phyloP scores from a whole-genome alignment of 2,888 invertebrate genomes.

The Yponomeuta evonymella region DNA sequence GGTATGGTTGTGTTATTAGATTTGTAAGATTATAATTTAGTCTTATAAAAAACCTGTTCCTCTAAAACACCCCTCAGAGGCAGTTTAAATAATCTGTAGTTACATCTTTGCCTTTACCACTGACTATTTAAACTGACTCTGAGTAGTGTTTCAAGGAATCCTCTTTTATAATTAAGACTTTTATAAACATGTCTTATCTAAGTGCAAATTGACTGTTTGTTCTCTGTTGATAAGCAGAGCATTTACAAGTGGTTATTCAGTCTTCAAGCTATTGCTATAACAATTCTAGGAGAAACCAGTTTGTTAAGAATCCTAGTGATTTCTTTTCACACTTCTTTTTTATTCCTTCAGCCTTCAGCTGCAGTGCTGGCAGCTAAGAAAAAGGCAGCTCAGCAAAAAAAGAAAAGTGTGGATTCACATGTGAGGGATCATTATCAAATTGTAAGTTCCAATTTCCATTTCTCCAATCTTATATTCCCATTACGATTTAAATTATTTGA shows the following conservation, averaged over 20 bases:
- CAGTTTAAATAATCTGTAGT: no score
- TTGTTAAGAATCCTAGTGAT: no score
- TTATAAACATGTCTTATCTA: not conserved
- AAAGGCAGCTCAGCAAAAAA: constrained; percentile 78
- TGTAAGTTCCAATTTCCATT: constrained; percentile 52
- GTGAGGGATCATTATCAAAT: constrained; percentile 81
- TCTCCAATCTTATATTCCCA: no score
- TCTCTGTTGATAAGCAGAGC: not conserved
- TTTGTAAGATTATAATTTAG: not conserved
- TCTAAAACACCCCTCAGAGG: no score
- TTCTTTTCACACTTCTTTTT: not conserved
- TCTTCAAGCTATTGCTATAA: not conserved
- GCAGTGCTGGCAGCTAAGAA: constrained; percentile 81
- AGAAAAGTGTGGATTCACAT: constrained; percentile 63
- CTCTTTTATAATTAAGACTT: no score
- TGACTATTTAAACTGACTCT: no score
- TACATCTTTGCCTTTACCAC: no score
- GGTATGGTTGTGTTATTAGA: not conserved
- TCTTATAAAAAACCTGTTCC: not conserved
- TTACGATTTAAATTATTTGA: no score
- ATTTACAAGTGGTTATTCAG: constrained; percentile 1
- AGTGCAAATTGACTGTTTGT: not conserved
- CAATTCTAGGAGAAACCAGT: not conserved
- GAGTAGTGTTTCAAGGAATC: no score
- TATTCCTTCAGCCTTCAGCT: constrained; percentile 59